Evolutionary conservation across 2,888 invertebrate species (phyloP).

Genomic region (Sphaerophoria taeniata): DNA sequence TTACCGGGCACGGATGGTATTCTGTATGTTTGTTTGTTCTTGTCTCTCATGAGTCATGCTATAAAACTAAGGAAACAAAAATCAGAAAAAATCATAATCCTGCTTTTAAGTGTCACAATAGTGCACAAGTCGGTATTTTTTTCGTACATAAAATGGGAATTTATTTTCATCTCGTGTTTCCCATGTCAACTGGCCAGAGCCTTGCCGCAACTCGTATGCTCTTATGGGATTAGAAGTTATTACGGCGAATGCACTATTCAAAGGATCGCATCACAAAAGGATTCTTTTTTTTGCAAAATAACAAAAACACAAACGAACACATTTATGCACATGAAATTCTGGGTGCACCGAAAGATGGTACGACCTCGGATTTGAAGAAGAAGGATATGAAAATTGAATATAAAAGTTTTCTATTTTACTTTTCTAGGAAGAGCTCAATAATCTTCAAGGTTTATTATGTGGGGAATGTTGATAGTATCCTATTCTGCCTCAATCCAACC

Average conservation of each 20-base stretch:
- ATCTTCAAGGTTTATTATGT: slow-evolving; percentile 20
- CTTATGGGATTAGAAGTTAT: slow-evolving; percentile 41
- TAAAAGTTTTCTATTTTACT: not conserved
- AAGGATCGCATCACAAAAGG: slow-evolving; percentile 47
- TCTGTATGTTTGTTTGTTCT: not conserved
- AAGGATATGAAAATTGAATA: slow-evolving; percentile 30
- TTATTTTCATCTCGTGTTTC: slow-evolving; percentile 7
- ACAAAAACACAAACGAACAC: not conserved
- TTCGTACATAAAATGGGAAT: not conserved
- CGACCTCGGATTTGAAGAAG: too few relatives aligned
- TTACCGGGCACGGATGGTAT: not conserved
- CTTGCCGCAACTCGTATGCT: slow-evolving; percentile 18
- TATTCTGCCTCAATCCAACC: slow-evolving; percentile 15
- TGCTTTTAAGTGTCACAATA: slow-evolving; percentile 34
- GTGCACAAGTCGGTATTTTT: not conserved
- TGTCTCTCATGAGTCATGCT: not conserved
- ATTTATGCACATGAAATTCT: slow-evolving; percentile 1
- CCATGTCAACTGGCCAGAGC: slow-evolving; percentile 5
- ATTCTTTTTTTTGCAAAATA: slow-evolving; percentile 19
- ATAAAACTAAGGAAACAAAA: not conserved
- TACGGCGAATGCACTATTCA: slow-evolving; percentile 50
- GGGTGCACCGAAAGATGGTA: not conserved
- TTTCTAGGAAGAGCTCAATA: slow-evolving; percentile 14
- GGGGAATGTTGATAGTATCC: slow-evolving; percentile 15
- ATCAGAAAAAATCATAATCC: slow-evolving; percentile 16